phyloP scores from a whole-genome alignment of 1,140 invertebrate genomes.

The Aphelenchoides avenae region DNA sequence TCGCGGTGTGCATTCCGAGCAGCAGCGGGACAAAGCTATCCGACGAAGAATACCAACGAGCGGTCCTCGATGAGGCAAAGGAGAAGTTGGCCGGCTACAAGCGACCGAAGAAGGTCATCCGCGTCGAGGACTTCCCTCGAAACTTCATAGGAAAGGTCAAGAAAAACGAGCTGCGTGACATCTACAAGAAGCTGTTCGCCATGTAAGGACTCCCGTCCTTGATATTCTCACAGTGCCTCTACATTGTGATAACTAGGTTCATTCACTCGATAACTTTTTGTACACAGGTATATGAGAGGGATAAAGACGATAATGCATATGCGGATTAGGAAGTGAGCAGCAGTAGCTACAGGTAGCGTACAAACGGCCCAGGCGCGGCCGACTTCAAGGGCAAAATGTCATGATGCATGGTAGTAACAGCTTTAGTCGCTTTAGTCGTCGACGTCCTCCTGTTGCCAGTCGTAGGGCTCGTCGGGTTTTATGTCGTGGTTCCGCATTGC shows the following conservation, averaged over 20 bases:
- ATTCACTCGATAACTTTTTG: too few species aligned
- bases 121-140: conserved; percentile 46
- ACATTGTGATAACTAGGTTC: too few species aligned
- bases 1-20: conserved; percentile 45
- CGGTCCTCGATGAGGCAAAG: conserved; percentile 29
- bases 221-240: too few species aligned
- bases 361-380: too few species aligned
- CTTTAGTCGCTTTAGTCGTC: background rate
- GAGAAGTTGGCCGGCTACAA: conserved; percentile 43
- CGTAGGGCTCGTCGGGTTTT: conserved; percentile 28
- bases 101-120: conserved; percentile 48
- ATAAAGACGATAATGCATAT: too few species aligned
- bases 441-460: conserved; percentile 23
- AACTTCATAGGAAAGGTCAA: conserved; percentile 57
- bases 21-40: background rate
- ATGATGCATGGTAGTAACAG: too few species aligned
- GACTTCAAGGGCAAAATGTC: too few species aligned
- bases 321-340: too few species aligned
- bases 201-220: too few species aligned
- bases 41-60: background rate
- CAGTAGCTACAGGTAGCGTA: too few species aligned
- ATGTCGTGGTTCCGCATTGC: conserved; percentile 36
- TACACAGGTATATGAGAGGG: too few species aligned
- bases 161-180: conserved; percentile 53
- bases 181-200: conserved; percentile 48